phyloP scores from a whole-genome alignment of 2,113 vertebrate genomes.

The Myrmecophaga tridactyla region DNA sequence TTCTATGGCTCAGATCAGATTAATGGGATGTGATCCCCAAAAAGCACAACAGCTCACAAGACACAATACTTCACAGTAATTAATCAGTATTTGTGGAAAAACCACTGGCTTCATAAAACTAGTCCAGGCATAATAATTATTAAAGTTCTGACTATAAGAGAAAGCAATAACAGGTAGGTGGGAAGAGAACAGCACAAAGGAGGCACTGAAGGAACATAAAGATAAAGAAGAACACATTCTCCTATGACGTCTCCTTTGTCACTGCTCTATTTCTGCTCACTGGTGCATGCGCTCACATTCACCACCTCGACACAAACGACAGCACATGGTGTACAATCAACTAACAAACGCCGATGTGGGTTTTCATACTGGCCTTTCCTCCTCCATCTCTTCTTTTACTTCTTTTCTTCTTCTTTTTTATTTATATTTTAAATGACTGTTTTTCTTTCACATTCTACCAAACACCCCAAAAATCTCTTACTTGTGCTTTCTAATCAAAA shows the following conservation, averaged over 20 bases:
- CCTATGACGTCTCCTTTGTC: not conserved
- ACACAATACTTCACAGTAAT: not conserved
- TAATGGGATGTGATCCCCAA: not conserved
- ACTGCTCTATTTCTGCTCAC: not conserved
- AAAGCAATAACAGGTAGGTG: not conserved
- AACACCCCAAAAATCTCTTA: constrained; percentile 17
- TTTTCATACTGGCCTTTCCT: not conserved
- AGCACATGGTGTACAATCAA: not conserved
- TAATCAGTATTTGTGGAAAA: not conserved
- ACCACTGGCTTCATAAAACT: not conserved
- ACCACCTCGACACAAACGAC: not conserved
- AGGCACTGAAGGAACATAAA: not conserved
- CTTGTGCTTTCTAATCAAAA: not conserved
- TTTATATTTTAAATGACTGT: constrained; percentile 29
- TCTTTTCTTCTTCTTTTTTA: constrained; percentile 19
- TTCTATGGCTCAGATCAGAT: not conserved
- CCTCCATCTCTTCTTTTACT: not conserved
- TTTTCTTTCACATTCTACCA: constrained; percentile 53
- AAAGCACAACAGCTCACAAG: not conserved
- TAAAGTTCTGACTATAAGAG: constrained; percentile 19
- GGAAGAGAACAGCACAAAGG: not conserved
- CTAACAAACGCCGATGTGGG: not conserved
- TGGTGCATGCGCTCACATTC: not conserved
- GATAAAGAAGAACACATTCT: not conserved
- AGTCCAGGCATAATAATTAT: not conserved